These are phyloP conservation scores for Cyclargus thomasi DNA, from an alignment of 1,140 invertebrate genomes.

Conservation along the genomic window DNA sequence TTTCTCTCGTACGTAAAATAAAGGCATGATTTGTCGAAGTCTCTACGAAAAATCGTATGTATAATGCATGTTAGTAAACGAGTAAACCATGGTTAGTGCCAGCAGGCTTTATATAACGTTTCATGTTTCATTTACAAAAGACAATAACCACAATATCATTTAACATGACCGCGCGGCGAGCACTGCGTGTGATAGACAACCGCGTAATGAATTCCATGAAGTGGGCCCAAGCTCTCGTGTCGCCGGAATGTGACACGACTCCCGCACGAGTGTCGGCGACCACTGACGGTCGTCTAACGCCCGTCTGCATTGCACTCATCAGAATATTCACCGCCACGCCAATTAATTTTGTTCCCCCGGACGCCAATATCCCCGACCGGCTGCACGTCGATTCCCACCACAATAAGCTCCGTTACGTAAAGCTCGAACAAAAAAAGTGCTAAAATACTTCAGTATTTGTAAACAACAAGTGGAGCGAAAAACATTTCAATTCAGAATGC, in stretches of 20 bases:
- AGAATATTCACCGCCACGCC: conserved; percentile 25
- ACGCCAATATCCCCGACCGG: conserved; percentile 1
- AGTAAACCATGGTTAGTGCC: too few species aligned
- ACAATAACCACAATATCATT: not conserved
- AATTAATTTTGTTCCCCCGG: conserved; percentile 22
- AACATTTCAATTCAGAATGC: conserved; percentile 41
- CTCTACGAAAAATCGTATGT: too few species aligned
- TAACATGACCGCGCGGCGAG: not conserved
- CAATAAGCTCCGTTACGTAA: conserved; percentile 13
- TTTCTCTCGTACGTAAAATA: not conserved
- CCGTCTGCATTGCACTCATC: conserved; percentile 27
- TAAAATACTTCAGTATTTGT: conserved; percentile 51
- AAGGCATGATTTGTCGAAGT: too few species aligned
- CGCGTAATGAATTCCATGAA: conserved; percentile 39
- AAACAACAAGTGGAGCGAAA: conserved; percentile 46
- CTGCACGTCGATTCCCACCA: conserved; percentile 11
- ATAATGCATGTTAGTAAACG: too few species aligned
- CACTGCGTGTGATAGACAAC: not conserved
- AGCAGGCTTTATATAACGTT: too few species aligned
- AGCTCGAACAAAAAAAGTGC: conserved; percentile 24
- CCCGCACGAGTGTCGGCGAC: conserved; percentile 34
- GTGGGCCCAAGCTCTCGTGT: conserved; percentile 27
- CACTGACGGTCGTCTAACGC: conserved; percentile 25
- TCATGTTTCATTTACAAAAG: not conserved
- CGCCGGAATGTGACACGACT: conserved; percentile 44